These are phyloP conservation scores for Felis chaus DNA, from an alignment of 2,113 vertebrate species.

Conservation along the genomic window DNA sequence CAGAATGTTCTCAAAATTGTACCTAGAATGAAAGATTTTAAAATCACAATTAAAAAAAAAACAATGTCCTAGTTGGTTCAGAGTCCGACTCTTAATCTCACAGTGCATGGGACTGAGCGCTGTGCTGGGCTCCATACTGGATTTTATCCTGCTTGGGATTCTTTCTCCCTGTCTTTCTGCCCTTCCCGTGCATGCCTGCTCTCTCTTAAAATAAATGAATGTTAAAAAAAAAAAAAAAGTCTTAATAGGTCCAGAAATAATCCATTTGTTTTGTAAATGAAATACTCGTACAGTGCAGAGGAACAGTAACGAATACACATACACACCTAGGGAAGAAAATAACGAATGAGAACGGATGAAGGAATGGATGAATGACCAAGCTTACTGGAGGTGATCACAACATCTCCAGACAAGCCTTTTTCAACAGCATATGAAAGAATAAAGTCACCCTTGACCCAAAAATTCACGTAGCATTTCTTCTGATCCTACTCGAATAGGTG, in stretches of 20 bases:
- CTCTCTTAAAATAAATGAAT: too few relatives aligned
- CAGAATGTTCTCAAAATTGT: neutral
- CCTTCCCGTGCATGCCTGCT: too few relatives aligned
- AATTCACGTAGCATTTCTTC: neutral
- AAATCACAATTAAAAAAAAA: neutral
- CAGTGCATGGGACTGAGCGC: too few relatives aligned
- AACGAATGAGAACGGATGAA: neutral
- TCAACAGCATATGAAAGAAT: neutral
- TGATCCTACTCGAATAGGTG: neutral
- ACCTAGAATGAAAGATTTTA: neutral
- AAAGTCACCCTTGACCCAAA: neutral
- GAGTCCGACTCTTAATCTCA: too few relatives aligned
- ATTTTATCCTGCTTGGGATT: too few relatives aligned
- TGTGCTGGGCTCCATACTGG: too few relatives aligned
- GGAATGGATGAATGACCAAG: neutral
- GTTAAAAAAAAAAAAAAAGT: neutral
- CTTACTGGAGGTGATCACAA: neutral
- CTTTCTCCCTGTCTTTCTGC: too few relatives aligned
- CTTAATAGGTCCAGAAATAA: neutral
- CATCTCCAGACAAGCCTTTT: neutral
- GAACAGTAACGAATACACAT: neutral
- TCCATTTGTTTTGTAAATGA: neutral
- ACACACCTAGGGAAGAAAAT: neutral
- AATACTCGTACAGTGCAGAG: neutral
- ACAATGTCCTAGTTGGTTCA: neutral